These are phyloP conservation scores for Drosophila hawaiiensis DNA, from an alignment of 2,888 invertebrate species.

Conservation along the genomic window DNA sequence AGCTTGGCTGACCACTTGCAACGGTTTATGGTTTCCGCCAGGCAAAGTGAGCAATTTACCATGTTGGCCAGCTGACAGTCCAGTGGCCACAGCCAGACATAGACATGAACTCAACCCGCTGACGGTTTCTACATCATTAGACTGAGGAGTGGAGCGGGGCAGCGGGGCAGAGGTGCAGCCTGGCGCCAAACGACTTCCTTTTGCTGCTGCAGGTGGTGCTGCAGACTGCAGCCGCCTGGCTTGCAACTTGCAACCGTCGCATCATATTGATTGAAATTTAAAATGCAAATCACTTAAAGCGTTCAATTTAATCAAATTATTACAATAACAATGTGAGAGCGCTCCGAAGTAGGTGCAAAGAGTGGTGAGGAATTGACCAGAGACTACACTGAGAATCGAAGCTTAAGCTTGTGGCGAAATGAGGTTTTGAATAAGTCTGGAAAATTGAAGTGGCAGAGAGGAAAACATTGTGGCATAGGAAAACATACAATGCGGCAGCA, in stretches of 20 bases:
- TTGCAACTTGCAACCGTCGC: constrained; percentile 43
- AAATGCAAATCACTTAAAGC: constrained; percentile 82
- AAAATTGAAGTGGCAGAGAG: neutral
- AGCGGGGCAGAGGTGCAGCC: neutral
- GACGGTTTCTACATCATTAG: constrained; percentile 68
- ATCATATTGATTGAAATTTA: constrained; percentile 81
- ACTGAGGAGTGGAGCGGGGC: neutral
- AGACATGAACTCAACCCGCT: constrained; percentile 26
- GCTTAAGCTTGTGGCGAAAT: neutral
- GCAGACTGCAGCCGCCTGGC: constrained; percentile 5
- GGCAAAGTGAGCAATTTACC: constrained; percentile 66
- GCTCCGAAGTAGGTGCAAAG: neutral
- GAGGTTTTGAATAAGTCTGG: neutral
- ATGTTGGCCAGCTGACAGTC: constrained; percentile 10
- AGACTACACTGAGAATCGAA: neutral
- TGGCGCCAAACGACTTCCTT: constrained; percentile 67
- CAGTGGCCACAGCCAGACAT: constrained; percentile 4
- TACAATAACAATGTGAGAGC: constrained; percentile 56
- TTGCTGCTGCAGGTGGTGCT: constrained; percentile 17
- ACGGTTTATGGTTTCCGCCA: constrained; percentile 69
- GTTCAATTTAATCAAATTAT: constrained; percentile 82
- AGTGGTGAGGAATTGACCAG: neutral
- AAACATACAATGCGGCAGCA: neutral
- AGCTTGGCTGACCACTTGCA: constrained; percentile 40
- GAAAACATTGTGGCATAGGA: neutral